These are phyloP conservation scores for Sakesphorus luctuosus DNA, from an alignment of 2,113 vertebrate species.

Conservation along the genomic window DNA sequence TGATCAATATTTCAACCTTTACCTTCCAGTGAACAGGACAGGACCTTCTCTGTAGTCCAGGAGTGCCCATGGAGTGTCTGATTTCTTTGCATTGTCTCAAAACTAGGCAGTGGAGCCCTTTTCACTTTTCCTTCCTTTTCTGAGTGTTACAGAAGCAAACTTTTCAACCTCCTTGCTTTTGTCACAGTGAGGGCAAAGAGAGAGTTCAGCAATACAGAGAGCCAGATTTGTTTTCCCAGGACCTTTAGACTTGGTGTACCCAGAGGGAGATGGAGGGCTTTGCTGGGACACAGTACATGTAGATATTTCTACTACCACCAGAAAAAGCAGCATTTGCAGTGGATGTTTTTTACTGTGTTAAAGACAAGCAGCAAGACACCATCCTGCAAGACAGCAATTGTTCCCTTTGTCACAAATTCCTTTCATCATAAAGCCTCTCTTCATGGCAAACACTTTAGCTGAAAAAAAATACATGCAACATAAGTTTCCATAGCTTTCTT, in stretches of 20 bases:
- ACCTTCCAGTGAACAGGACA: neutral
- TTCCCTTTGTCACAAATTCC: neutral
- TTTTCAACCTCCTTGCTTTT: neutral
- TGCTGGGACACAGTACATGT: neutral
- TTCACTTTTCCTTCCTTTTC: neutral
- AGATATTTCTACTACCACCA: neutral
- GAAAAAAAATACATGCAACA: neutral
- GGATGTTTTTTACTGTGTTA: neutral
- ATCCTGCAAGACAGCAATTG: neutral
- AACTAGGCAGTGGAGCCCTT: neutral
- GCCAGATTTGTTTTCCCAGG: neutral
- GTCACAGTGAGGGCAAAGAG: neutral
- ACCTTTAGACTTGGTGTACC: neutral
- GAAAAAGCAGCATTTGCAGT: neutral
- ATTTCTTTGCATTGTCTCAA: neutral
- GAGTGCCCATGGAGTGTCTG: neutral
- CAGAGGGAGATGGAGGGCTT: neutral
- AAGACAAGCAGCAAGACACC: neutral
- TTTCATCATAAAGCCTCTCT: neutral
- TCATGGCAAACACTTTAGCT: neutral
- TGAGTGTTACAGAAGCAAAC: neutral
- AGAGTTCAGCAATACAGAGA: neutral
- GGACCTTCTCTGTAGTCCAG: neutral
- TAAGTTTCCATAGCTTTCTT: neutral
- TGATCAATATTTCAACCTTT: neutral